A percentile compares a stretch with the other conserved stretches of the same genome.
Conservation (phyloP, 2,797 vertebrate genomes). For the Sebastes diaconus region DNA sequence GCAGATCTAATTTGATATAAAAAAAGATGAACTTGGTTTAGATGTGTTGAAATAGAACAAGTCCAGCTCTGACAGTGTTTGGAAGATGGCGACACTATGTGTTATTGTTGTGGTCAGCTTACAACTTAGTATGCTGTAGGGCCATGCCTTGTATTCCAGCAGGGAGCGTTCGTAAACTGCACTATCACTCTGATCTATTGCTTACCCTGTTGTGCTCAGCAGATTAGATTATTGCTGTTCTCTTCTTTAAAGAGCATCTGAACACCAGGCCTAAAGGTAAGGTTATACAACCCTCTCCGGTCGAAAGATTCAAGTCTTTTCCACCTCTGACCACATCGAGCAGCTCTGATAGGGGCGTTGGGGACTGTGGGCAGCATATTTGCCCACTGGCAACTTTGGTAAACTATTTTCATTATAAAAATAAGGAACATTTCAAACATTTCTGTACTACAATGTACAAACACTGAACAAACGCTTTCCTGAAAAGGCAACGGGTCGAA, state of each 20-base stretch:
- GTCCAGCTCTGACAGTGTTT: background rate
- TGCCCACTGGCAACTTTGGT: background rate
- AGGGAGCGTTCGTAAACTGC: background rate
- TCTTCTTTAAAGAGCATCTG: background rate
- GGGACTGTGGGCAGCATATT: background rate
- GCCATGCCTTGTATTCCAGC: background rate
- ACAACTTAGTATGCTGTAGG: background rate
- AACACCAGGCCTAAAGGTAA: background rate
- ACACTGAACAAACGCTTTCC: background rate
- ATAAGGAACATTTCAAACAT: background rate
- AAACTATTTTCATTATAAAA: background rate
- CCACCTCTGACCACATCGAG: background rate
- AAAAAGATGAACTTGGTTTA: background rate
- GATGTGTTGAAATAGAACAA: background rate
- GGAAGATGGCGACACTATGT: background rate
- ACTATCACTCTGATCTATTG: slow-evolving; percentile 4
- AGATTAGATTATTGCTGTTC: background rate
- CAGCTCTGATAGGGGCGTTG: background rate
- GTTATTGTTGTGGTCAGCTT: background rate
- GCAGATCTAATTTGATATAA: background rate
- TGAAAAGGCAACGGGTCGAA: background rate
- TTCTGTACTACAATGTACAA: background rate
- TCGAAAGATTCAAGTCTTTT: background rate
- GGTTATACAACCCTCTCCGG: background rate
- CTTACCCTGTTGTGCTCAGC: background rate